phyloP scores from a whole-genome alignment of 2,113 vertebrate species.

The Charina bottae region DNA sequence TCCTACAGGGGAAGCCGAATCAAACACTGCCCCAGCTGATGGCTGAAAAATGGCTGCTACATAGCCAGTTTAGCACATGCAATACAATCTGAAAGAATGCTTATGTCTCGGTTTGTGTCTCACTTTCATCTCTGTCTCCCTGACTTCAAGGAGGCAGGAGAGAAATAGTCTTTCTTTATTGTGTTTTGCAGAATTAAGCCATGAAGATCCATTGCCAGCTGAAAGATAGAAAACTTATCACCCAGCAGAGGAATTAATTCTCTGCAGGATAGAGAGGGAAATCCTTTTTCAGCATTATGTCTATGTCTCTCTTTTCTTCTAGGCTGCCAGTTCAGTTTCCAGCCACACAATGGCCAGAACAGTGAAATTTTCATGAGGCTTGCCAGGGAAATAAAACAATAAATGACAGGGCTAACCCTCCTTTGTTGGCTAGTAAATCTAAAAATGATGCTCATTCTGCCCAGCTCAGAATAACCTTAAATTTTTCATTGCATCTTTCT shows the following conservation, averaged over 20 bases:
- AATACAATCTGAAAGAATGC: background rate
- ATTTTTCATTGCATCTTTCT: conserved; percentile 47
- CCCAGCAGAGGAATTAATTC: conserved; percentile 57
- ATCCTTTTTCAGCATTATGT: conserved; percentile 58
- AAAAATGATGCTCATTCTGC: conserved; percentile 49
- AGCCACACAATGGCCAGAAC: conserved; percentile 54
- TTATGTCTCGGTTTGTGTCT: background rate
- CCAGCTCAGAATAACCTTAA: conserved; percentile 42
- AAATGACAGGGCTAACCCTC: conserved; percentile 43
- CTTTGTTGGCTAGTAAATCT: conserved; percentile 56
- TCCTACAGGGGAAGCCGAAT: background rate
- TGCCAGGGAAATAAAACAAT: conserved; percentile 63
- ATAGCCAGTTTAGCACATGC: background rate
- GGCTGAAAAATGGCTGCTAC: background rate
- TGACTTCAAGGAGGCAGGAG: conserved; percentile 15
- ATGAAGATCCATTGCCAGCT: conserved; percentile 49
- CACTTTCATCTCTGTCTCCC: background rate
- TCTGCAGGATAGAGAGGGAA: conserved; percentile 64
- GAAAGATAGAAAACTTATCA: conserved; percentile 56
- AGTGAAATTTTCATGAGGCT: conserved; percentile 58
- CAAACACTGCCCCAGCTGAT: background rate
- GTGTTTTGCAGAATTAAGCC: conserved; percentile 54
- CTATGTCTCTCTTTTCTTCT: conserved; percentile 46
- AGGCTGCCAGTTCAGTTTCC: conserved; percentile 49
- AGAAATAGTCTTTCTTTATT: conserved; percentile 36